Base-by-base conservation (phyloP, 2,113 vertebrate genomes). In the Colossoma macropomum region DNA sequence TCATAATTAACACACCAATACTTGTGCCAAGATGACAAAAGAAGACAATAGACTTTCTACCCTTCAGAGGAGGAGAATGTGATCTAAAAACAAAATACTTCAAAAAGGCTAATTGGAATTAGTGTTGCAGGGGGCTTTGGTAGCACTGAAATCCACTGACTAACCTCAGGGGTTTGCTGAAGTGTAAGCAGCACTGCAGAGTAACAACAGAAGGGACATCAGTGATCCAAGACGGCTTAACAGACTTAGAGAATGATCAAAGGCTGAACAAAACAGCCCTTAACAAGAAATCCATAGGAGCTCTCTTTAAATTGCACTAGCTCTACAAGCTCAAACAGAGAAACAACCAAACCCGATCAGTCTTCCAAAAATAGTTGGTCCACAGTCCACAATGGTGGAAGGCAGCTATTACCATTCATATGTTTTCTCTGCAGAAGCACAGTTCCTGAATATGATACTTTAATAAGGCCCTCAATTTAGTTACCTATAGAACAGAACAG, bases 261-360 rank as follows among this genome's bases (percentile, higher is more conserved):
- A 71, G 77, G 52, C 77, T 86, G 88, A 87, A 88, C 85, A 89
- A 87, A 89, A 89, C 86, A 86, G 79, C 85, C 72, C 62, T 78
- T 87, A 56, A 89, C 87, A 90, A 89, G 84, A 89, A 89, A 89
- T 89, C 87, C 72, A 89, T 90, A 89, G 59, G 63, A 86, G 88
- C 83, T 86, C 82, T 88, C 89, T 90, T 86, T 91, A 85, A 93
- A 89, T 92, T 93, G 90, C 88, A 87, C 77, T 83, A 86, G 45
- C 84, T 88, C 88, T 89, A 88, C 89, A 75, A 62, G 83, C 74
- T 91, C 81, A 86, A 87, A 84, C 87, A 86, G 56, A 87, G 87
- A 89, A 84, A 77, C 72, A 84, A 86, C 84, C 88, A 88, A 87
- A 87, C 79, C 8, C 17, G 32, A 13, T 69, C 66, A 69, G 21